Conservation (phyloP, 2,888 invertebrate genomes). For the Tetranychus piercei region DNA sequence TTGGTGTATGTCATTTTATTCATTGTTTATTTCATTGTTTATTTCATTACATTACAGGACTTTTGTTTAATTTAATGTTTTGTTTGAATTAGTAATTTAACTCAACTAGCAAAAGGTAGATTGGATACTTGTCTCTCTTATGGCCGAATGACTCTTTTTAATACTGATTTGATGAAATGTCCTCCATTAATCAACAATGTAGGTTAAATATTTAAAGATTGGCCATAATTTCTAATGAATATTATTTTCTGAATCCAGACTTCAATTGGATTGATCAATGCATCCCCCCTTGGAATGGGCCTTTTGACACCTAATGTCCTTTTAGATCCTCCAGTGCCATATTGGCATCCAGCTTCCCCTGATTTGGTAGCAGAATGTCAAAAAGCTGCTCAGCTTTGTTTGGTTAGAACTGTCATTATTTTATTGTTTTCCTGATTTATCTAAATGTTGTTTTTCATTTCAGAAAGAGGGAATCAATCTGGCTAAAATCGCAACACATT, state of each 20-base stretch:
- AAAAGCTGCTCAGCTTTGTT: constrained; percentile 38
- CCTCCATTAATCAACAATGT: constrained; percentile 43
- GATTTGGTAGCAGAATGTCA: constrained; percentile 44
- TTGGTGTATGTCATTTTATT: constrained; percentile 40
- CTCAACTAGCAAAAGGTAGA: constrained; percentile 43
- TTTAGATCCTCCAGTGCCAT: constrained; percentile 31
- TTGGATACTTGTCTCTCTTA: constrained; percentile 57
- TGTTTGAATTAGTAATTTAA: constrained; percentile 33
- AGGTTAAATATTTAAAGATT: constrained; percentile 38
- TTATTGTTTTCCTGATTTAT: not conserved
- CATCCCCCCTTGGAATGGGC: constrained; percentile 62
- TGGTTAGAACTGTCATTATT: constrained; percentile 17
- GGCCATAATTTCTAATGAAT: not conserved
- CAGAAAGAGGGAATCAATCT: not conserved
- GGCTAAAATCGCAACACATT: not conserved
- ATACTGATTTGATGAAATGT: constrained; percentile 53
- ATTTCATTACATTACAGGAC: not conserved
- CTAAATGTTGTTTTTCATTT: not conserved
- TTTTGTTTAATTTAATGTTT: not conserved
- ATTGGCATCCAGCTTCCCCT: constrained; percentile 59
- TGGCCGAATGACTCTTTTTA: constrained; percentile 56
- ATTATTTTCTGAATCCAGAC: constrained; percentile 29
- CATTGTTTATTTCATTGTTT: not conserved
- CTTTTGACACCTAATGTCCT: constrained; percentile 46
- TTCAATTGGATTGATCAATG: constrained; percentile 62